phyloP scores from a whole-genome alignment of 2,888 invertebrate species.

The Drosophila incognita region DNA sequence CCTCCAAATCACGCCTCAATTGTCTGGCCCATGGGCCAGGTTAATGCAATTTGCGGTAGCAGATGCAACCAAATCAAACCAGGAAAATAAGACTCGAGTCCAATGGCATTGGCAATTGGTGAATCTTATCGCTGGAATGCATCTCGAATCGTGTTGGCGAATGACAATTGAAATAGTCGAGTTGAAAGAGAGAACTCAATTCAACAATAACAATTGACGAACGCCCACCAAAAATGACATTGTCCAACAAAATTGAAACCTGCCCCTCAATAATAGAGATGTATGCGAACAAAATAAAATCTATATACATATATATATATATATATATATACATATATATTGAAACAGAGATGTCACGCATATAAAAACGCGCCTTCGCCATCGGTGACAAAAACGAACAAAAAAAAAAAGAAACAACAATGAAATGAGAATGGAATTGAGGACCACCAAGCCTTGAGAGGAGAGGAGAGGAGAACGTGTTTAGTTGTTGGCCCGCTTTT shows the following conservation, averaged over 20 bases:
- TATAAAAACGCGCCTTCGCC: slow-evolving; percentile 64
- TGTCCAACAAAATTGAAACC: slow-evolving; percentile 15
- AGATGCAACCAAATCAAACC: slow-evolving; percentile 36
- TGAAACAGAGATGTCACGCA: slow-evolving; percentile 70
- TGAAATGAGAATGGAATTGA: slow-evolving; percentile 38
- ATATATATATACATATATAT: background rate
- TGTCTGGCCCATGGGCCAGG: slow-evolving; percentile 57
- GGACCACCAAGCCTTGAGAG: slow-evolving; percentile 54
- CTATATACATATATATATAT: slow-evolving; percentile 4
- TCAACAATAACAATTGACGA: slow-evolving; percentile 71
- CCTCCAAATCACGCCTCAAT: slow-evolving; percentile 76
- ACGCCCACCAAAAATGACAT: slow-evolving; percentile 53
- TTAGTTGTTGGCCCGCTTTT: slow-evolving; percentile 28
- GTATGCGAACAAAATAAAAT: slow-evolving; percentile 13
- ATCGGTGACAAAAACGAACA: slow-evolving; percentile 43
- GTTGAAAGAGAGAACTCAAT: slow-evolving; percentile 32
- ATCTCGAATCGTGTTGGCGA: slow-evolving; percentile 59
- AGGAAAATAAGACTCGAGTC: background rate
- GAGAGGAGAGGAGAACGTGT: slow-evolving; percentile 6
- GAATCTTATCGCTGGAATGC: slow-evolving; percentile 54
- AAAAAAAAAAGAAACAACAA: slow-evolving; percentile 40
- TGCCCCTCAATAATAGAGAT: slow-evolving; percentile 60
- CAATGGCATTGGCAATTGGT: slow-evolving; percentile 25
- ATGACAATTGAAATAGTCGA: slow-evolving; percentile 47
- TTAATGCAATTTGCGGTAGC: slow-evolving; percentile 71